These are phyloP conservation scores for Drosophila pseudotakahashii DNA, from an alignment of 2,888 invertebrate species.

Conservation along the genomic window DNA sequence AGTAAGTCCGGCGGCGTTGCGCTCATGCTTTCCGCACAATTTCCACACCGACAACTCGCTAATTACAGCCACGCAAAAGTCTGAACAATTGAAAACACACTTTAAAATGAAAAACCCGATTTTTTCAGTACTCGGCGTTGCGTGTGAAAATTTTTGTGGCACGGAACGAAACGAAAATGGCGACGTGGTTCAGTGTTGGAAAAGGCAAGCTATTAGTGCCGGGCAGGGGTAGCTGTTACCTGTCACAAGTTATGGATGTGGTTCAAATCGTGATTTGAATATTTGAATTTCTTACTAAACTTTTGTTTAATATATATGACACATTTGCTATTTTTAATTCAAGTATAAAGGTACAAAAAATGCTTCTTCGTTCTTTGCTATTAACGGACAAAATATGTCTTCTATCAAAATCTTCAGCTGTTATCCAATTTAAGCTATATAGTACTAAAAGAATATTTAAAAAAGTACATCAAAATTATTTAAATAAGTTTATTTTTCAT, in stretches of 20 bases:
- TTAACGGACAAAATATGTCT: too few relatives aligned
- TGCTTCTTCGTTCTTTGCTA: too few relatives aligned
- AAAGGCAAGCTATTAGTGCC: background rate
- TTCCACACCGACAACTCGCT: background rate
- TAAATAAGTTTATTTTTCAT: too few relatives aligned
- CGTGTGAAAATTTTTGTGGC: constrained; percentile 37
- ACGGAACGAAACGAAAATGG: constrained; percentile 31
- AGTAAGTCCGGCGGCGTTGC: constrained; percentile 64
- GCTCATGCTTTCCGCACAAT: constrained; percentile 55
- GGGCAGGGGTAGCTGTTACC: background rate
- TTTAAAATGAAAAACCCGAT: background rate
- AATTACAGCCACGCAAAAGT: background rate
- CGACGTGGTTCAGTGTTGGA: constrained; percentile 26
- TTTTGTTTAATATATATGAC: too few relatives aligned
- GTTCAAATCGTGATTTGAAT: background rate
- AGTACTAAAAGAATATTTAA: too few relatives aligned
- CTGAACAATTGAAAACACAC: background rate
- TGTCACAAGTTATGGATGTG: background rate
- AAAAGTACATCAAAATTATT: too few relatives aligned
- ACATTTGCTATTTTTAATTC: too few relatives aligned
- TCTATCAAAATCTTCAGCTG: too few relatives aligned
- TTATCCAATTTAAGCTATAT: too few relatives aligned
- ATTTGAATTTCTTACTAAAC: background rate
- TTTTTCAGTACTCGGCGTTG: constrained; percentile 37
- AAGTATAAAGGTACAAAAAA: too few relatives aligned